Percentiles rank a stretch among this genome's conserved stretches.
Evolutionary conservation across 37 sponge, comb jelly and placozoan species (phyloP).

Genomic region (Ianthella basta): DNA sequence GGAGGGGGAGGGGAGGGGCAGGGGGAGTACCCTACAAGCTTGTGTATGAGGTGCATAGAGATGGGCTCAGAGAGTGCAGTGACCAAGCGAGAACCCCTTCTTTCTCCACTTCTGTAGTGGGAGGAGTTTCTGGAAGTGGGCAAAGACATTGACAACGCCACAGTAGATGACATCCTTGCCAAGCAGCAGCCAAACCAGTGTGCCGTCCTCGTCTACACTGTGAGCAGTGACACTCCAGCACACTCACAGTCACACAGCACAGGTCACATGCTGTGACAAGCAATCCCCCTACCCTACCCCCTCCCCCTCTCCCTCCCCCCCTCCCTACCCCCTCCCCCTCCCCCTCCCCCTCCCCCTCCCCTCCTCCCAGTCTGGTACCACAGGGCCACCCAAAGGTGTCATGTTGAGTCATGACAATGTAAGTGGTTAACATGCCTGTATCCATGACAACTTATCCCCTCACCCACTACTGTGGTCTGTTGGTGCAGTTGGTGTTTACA

Average conservation of each 20-base stretch:
- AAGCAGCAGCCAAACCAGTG: constrained; percentile 75
- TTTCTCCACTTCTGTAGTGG: constrained; percentile 66
- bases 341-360: not conserved
- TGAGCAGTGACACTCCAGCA: constrained; percentile 24
- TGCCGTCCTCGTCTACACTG: constrained; percentile 86
- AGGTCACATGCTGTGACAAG: no score
- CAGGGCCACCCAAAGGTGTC: constrained; percentile 88
- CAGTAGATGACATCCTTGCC: constrained; percentile 58
- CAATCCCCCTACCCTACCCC: no score
- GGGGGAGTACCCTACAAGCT: not conserved
- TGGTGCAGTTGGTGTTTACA: not conserved
- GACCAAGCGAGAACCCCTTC: not conserved
- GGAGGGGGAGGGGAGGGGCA: not conserved
- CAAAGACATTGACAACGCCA: constrained; percentile 48
- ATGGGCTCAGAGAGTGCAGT: not conserved
- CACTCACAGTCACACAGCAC: no score
- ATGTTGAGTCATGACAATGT: constrained; percentile 95
- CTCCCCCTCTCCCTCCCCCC: no score
- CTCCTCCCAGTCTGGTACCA: constrained; percentile 85
- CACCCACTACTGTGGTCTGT: not conserved
- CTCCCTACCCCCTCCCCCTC: no score
- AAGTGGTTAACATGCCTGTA: constrained; percentile 8
- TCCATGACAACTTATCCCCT: not conserved
- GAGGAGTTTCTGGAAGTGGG: constrained; percentile 84
- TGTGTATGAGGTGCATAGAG: not conserved